phyloP scores from a whole-genome alignment of 2,113 vertebrate genomes.

The Chlorocebus sabaeus region DNA sequence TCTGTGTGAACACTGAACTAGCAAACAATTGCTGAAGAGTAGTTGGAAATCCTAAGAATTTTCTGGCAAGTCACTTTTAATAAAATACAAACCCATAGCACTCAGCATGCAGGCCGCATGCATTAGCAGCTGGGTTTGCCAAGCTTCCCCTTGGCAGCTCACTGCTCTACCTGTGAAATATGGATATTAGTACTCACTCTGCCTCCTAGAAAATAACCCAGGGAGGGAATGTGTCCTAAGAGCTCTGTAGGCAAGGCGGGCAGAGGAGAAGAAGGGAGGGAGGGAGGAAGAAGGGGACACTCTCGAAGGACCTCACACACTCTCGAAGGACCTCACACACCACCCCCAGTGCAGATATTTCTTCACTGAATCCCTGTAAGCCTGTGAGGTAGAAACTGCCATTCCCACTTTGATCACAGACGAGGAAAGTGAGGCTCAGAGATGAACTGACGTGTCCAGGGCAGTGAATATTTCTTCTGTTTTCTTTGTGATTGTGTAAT shows the following conservation, averaged over 20 bases:
- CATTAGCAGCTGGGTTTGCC: no score
- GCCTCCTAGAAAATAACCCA: background rate
- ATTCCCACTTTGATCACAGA: background rate
- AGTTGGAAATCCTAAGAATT: background rate
- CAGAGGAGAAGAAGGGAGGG: no score
- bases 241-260: background rate
- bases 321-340: accelerated
- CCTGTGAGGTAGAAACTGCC: background rate
- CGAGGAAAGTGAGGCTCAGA: background rate
- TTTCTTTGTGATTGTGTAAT: background rate
- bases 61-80: constrained; percentile 16
- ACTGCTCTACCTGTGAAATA: accelerated
- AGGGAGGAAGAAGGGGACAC: accelerated
- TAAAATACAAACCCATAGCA: background rate
- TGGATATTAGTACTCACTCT: background rate
- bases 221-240: background rate
- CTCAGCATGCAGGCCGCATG: no score
- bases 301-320: accelerated
- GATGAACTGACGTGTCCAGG: background rate
- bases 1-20: background rate
- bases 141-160: accelerated
- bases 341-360: accelerated
- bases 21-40: background rate
- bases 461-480: background rate
- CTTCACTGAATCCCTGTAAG: background rate